phyloP scores from a whole-genome alignment of 2,888 invertebrate species.

The Neuroscelio doddi region DNA sequence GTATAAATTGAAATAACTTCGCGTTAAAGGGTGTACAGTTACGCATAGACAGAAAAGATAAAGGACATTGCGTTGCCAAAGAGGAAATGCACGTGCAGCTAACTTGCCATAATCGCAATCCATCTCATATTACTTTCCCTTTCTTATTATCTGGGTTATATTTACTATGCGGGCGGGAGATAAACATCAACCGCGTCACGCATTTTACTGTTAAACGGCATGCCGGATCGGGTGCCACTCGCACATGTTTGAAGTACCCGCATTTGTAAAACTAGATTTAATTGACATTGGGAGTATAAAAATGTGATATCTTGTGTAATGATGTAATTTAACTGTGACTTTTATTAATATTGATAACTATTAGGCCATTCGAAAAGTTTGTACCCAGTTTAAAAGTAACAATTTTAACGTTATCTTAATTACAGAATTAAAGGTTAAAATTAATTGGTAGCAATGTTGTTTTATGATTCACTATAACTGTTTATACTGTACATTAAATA shows the following conservation, averaged over 20 bases:
- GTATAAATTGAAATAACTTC: too few relatives aligned
- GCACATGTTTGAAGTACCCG: conserved; percentile 33
- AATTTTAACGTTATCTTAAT: too few relatives aligned
- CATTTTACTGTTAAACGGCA: conserved; percentile 36
- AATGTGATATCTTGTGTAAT: too few relatives aligned
- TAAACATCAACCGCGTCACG: conserved; percentile 40
- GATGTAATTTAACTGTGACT: too few relatives aligned
- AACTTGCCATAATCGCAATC: conserved; percentile 27
- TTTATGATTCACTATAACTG: too few relatives aligned
- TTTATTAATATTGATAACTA: too few relatives aligned
- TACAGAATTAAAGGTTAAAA: too few relatives aligned
- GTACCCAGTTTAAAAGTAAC: too few relatives aligned
- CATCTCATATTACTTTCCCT: conserved; percentile 45
- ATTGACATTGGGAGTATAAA: conserved; percentile 24
- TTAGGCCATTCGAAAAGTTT: too few relatives aligned
- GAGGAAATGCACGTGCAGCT: conserved; percentile 40
- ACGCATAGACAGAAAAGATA: conserved; percentile 12
- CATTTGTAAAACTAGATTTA: conserved; percentile 17
- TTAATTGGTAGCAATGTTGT: too few relatives aligned
- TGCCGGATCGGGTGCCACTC: conserved; percentile 42
- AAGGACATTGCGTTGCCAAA: conserved; percentile 26
- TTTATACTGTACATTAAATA: too few relatives aligned
- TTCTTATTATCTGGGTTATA: conserved; percentile 42
- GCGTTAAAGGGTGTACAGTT: not conserved
- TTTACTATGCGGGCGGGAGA: conserved; percentile 41